Conservation (phyloP, 1,140 invertebrate genomes). For the Hirudo medicinalis region DNA sequence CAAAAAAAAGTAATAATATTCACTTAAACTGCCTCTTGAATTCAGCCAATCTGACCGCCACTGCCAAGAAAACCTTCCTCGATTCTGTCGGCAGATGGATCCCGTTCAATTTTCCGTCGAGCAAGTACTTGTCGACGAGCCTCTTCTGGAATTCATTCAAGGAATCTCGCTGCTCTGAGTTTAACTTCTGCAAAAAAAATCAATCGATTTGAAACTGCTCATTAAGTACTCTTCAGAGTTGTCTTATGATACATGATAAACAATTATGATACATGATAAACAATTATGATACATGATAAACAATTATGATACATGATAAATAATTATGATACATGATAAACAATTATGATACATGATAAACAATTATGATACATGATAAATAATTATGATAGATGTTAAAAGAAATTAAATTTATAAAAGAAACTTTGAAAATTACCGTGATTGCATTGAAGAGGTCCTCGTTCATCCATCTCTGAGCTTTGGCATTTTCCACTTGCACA, state of each 20-base stretch:
- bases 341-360: too few relatives aligned
- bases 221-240: too few relatives aligned
- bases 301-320: too few relatives aligned
- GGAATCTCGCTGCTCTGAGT: conserved; percentile 40
- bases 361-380: too few relatives aligned
- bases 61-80: conserved; percentile 30
- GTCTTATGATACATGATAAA: too few relatives aligned
- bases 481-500: conserved; percentile 34
- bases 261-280: too few relatives aligned
- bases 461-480: conserved; percentile 35
- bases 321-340: too few relatives aligned
- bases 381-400: too few relatives aligned
- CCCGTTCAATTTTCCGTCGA: conserved; percentile 69
- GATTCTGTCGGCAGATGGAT: conserved; percentile 45
- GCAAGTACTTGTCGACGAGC: conserved; percentile 59
- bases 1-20: not conserved
- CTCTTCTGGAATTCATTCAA: conserved; percentile 55
- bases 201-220: too few relatives aligned
- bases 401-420: not conserved
- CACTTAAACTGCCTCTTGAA: conserved; percentile 48
- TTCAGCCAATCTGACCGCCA: conserved; percentile 42
- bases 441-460: conserved; percentile 36
- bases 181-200: conserved; percentile 37
- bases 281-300: too few relatives aligned
- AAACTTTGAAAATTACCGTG: conserved; percentile 28